Base-by-base conservation (phyloP, 2,113 vertebrate species). In the Naja naja region DNA sequence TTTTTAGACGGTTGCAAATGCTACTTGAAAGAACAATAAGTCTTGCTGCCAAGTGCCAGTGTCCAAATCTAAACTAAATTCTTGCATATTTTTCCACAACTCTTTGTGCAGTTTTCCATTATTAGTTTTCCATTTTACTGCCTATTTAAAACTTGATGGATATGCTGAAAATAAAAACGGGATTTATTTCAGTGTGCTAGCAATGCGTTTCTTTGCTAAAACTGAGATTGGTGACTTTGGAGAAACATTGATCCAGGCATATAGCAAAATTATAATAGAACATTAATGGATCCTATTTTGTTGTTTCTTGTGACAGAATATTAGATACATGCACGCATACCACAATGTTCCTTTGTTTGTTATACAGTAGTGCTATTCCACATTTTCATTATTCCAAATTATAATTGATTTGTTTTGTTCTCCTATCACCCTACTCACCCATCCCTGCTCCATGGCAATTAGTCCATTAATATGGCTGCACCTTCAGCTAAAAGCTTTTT, bases 401-500 rank as follows among this genome's bases (percentile, higher is more conserved):
- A 53, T 58, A 92, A 92, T 47, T 92, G 53, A 89, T 92, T 89
- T 58, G 69, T 92, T n/a, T 89, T 6, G 74, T 69, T 74, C 91
- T 3, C 12, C 25, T 88, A 43, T 69, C 69, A 53, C 69, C 34
- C 86, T 27, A 88, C 18, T 60, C 86, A 81, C 47, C 64, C 87
- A 85, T 49, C 34, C 53, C 39, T 74, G 53, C 34, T 34, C n/a
- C 88, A 89, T 25, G 9, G 52, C 91, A 92, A 92, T 92, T 89
- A 45, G n/a, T 56, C 64, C 25, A 81, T 92, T 92, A 92, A 85
- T 92, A 85, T 89, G 52, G 20, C 91, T 92, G 87, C 56, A 53
- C 56, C 86, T 92, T 92, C 58, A 88, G 91, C 58, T 92, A 92
- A 92, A 92, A 89, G 52, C 64, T 89, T 89, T 89, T 81, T 89